These are phyloP conservation scores for Rachycentron canadum DNA, from an alignment of 2,797 vertebrate species.

Conservation along the genomic window DNA sequence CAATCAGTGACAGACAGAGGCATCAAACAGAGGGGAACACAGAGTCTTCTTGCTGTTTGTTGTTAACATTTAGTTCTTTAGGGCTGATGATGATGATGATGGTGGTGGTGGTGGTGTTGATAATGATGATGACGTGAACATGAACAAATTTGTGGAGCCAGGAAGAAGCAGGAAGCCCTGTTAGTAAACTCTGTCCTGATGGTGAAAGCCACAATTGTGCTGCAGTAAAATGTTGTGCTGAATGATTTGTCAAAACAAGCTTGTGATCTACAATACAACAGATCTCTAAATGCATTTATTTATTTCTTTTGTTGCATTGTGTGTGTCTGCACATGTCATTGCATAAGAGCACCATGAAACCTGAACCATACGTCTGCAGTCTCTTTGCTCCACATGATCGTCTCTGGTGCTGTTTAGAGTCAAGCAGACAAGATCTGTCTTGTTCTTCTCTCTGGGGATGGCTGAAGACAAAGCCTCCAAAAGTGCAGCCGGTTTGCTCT, in stretches of 20 bases:
- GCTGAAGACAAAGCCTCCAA: slow-evolving; percentile 48
- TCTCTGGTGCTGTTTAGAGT: slow-evolving; percentile 43
- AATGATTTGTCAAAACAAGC: slow-evolving; percentile 60
- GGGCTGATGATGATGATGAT: slow-evolving; percentile 19
- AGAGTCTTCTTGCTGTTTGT: slow-evolving; percentile 35
- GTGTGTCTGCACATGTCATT: slow-evolving; percentile 32
- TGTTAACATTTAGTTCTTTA: slow-evolving; percentile 30
- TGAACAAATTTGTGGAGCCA: slow-evolving; percentile 36
- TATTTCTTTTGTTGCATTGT: slow-evolving; percentile 30
- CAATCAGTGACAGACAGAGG: slow-evolving; percentile 59
- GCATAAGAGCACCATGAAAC: slow-evolving; percentile 47
- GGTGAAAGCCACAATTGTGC: slow-evolving; percentile 54
- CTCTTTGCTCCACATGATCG: slow-evolving; percentile 22
- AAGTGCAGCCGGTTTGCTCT: slow-evolving; percentile 27
- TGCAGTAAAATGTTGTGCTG: slow-evolving; percentile 45
- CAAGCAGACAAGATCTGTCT: slow-evolving; percentile 39
- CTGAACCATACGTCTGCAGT: slow-evolving; percentile 37
- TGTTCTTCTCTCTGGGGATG: slow-evolving; percentile 46
- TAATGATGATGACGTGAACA: slow-evolving; percentile 2
- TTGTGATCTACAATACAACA: slow-evolving; percentile 30
- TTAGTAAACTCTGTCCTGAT: slow-evolving; percentile 59
- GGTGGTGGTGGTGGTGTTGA: background rate
- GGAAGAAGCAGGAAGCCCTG: slow-evolving; percentile 35
- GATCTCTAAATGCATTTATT: slow-evolving; percentile 16
- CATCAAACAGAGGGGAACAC: slow-evolving; percentile 31